Conservation (phyloP, 2,797 vertebrate genomes). For the Loriculus beryllinus region DNA sequence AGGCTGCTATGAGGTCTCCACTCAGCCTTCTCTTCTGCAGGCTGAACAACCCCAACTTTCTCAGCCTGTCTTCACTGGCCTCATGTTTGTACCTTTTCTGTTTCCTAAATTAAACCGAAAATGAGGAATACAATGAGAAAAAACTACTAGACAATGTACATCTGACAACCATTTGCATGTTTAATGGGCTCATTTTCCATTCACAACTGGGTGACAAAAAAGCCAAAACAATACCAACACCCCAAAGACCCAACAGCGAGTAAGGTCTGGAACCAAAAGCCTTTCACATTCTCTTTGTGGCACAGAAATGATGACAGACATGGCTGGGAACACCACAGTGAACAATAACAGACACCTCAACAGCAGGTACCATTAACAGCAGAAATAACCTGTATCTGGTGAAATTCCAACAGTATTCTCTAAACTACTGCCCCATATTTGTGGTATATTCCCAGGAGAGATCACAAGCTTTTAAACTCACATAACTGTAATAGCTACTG, state of each 20-base stretch:
- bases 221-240: neutral
- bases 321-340: neutral
- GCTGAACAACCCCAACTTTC: neutral
- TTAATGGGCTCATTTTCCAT: constrained; percentile 16
- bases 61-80: neutral
- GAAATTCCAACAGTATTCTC: neutral
- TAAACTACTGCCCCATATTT: neutral
- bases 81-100: neutral
- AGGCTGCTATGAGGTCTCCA: neutral
- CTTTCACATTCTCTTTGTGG: neutral
- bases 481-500: neutral
- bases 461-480: neutral
- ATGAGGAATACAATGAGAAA: neutral
- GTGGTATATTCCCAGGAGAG: neutral
- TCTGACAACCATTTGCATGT: neutral
- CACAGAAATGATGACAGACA: neutral
- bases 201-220: constrained; percentile 2
- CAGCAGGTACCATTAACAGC: neutral
- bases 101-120: neutral
- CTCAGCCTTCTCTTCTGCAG: neutral
- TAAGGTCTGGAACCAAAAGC: neutral
- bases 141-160: neutral
- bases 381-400: neutral
- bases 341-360: neutral
- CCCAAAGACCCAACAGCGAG: neutral